phyloP scores from a whole-genome alignment of 2,888 invertebrate genomes.

The Colostygia pectinataria region DNA sequence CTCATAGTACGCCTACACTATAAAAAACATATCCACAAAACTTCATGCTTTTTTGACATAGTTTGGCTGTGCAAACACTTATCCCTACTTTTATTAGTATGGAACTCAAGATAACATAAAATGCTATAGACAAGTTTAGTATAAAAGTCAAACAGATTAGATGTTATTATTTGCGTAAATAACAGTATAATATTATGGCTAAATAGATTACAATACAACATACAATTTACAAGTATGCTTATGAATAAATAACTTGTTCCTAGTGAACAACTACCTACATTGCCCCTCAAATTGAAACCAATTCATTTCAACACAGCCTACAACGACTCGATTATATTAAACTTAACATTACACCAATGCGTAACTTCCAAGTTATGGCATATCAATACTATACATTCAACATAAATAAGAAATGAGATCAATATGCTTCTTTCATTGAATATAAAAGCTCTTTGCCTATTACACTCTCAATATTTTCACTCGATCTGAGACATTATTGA shows the following conservation, averaged over 20 bases:
- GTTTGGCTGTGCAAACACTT: no score
- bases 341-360: constrained; percentile 63
- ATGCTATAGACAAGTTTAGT: constrained; percentile 2
- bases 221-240: constrained; percentile 22
- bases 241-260: constrained; percentile 34
- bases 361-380: constrained; percentile 71
- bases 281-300: constrained; percentile 42
- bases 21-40: no score
- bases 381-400: constrained; percentile 67
- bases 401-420: constrained; percentile 78
- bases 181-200: constrained; percentile 8
- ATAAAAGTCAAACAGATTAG: background rate
- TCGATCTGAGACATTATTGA: no score
- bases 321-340: constrained; percentile 47
- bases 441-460: constrained; percentile 24
- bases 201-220: constrained; percentile 22
- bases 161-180: constrained; percentile 7
- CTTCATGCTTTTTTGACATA: no score
- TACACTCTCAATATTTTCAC: no score
- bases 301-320: constrained; percentile 58
- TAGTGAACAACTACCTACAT: constrained; percentile 28
- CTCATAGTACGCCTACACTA: no score
- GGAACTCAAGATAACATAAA: no score
- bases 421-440: constrained; percentile 57
- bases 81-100: no score